Base-by-base conservation (phyloP, 2,888 invertebrate genomes). In the Drosophila mulleri region DNA sequence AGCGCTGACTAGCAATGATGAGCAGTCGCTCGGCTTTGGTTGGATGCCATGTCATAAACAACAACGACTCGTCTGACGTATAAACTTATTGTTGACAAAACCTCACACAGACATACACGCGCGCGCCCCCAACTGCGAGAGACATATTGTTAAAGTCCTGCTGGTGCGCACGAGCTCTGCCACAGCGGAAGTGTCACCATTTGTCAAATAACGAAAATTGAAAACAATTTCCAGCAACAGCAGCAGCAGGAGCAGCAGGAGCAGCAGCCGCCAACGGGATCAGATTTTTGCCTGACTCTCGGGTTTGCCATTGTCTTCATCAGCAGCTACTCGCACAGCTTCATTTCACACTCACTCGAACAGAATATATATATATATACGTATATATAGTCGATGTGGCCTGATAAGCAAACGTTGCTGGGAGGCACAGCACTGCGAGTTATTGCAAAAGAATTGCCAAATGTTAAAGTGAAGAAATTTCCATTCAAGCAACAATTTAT, bases 141-240 rank as follows among this genome's bases (percentile, higher is more conserved):
- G 75, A 77, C 89, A 89, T 82, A 86, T 88, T 88, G 85, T 82
- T 84, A 80, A 75, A 71, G 82, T 82, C 89, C 83, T 78, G 69
- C 73, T 76, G 87, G 57, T 69, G 73, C 69, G 77, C 67, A n/a
- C n/a, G 44, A 41, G 29, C 57, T 69, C 73, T 83, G 80, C 76
- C 89, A 79, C 88, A 88, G 82, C 83, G 85, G 91, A 91, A 89
- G 90, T 90, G 90, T 90, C 91, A 90, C 87, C 90, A 90, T 90
- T 91, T 90, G 90, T 91, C 90, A 90, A 90, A 90, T 91, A 91
- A 89, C 90, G 91, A 90, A 90, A 91, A 91, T 90, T 91, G 91
- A 91, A 90, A 90, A 90, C 90, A 90, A 91, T 91, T 91, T 91
- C 83, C 90, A 86, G 16, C 85, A 78, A 44, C 50, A 68, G 44